Base-by-base conservation (phyloP, 2,797 vertebrate species). In the Eidolon dupreanum region DNA sequence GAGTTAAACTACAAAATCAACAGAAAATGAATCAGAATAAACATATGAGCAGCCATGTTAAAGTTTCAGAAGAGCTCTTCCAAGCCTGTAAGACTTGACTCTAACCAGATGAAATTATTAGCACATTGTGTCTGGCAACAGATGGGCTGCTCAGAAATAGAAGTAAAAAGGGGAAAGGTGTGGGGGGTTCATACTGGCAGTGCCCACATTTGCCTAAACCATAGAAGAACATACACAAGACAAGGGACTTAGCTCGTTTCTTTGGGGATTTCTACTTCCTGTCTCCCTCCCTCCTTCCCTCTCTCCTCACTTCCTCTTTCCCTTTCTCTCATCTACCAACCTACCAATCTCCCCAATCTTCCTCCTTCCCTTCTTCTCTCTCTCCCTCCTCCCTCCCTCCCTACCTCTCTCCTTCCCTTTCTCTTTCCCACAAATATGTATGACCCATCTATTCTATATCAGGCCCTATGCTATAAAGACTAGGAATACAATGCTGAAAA, bases 1-100 rank as follows among this genome's bases (percentile, higher is more conserved):
- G 13, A 85, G 33, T 49, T 74, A 33, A 86, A 87, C 3, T 33
- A 66, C 33, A 93, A 95, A 93, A 43, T 70, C 75, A 88, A 92
- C 26, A 96, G 49, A 90, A 88, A 93, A 53, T 59, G 41, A 84
- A 94, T 71, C 77, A 66, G 55, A 91, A 49, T 57, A 5, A 94
- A 95, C 87, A 88, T 36, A 85, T 28, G 12, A 55, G 19, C 88
- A 89, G 13, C 73, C 41, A 93, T 3, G 1, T 86, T 90, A 86
- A 83, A 77, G 65, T 84, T 65, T 94, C 41, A 53, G 33, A 86
- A 87, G 92, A 73, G 31, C 22, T 78, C 22, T 89, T 73, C 26
- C 16, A 82, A 36, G 49, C 46, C n/a, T 28, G 0, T 73, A 36
- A 57, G 57, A 73, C n/a, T 85, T 85, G 59, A 61, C 10, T 87